Evolutionary conservation across 2,797 vertebrate species (phyloP), one percentile per base, ranked within the genome.

Genomic region (Gymnodraco acuticeps): DNA sequence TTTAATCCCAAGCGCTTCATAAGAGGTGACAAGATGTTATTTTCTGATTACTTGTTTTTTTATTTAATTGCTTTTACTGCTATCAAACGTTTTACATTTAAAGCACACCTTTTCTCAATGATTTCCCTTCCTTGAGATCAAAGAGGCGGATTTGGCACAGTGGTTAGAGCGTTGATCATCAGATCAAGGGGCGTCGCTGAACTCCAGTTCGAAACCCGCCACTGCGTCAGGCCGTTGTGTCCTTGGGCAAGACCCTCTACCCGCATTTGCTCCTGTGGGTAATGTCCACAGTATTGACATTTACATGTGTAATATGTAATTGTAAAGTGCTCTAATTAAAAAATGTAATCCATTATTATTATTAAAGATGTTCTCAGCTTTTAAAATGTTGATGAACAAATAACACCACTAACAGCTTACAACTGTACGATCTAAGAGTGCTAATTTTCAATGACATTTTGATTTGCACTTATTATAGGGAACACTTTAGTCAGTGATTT

Each of bases 401-500:
- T 50, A 48, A 15, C 54, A 4, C 1, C 19, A 17, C 4, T 20
- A n/a, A 51, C 17, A 55, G 17, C 15, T 11, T n/a, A 9, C 10
- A 77, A 45, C 73, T 64, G 8, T 16, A 12, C 33, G n/a, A 23
- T 43, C 41, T 20, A 60, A 2, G 4, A 69, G 42, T 16, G 58
- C 17, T 78, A 33, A 3, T 79, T 71, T 68, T 54, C 41, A 50
- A 27, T 70, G 17, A 31, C 11, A 61, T 20, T 60, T n/a, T 17
- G 27, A 45, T 50, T 66, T 51, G 19, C 16, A 55, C 61, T 73
- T 53, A 68, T 23, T 46, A 54, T 5, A 48, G 15, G 12, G 3
- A 77, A 78, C 43, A 3, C 61, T 65, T 69, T 4, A 50, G 33
- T 61, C 42, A 19, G 14, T 76, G 23, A 55, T 84, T 65, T 60